Evolutionary conservation across 1,140 invertebrate genomes (phyloP).

Genomic region (Euura lappo): DNA sequence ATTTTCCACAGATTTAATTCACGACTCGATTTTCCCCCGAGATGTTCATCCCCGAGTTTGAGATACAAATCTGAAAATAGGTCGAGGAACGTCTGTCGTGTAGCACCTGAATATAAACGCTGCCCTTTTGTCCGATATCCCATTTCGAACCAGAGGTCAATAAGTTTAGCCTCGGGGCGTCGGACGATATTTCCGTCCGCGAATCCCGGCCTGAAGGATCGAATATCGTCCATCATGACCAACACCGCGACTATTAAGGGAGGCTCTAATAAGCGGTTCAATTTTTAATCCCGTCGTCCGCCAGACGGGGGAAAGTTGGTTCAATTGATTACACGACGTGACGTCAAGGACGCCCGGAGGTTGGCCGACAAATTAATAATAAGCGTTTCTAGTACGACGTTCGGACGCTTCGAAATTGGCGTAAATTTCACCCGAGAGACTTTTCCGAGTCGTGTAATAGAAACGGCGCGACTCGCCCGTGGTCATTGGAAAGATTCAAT

Average conservation of each 20-base stretch:
- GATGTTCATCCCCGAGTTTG: too few relatives aligned
- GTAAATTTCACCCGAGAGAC: too few relatives aligned
- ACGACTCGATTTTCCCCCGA: too few relatives aligned
- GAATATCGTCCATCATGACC: neutral
- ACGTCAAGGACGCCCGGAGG: neutral
- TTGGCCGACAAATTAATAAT: slow-evolving; percentile 2
- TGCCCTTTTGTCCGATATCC: neutral
- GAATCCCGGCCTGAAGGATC: neutral
- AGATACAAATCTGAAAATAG: neutral
- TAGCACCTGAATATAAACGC: neutral
- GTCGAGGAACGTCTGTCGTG: neutral
- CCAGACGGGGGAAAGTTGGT: neutral
- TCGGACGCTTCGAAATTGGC: neutral
- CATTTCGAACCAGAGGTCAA: neutral
- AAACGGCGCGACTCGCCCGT: neutral
- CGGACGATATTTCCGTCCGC: neutral
- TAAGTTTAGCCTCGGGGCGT: neutral
- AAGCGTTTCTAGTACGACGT: neutral
- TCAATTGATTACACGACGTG: neutral
- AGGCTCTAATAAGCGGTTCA: neutral
- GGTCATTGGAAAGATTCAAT: slow-evolving; percentile 4
- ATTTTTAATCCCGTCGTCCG: neutral
- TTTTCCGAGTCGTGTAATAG: too few relatives aligned
- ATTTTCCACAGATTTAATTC: too few relatives aligned
- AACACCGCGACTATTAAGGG: neutral